Percentiles rank a stretch among this genome's conserved stretches.
Conservation (phyloP, 1,140 invertebrate genomes). For the Drosophila bocqueti region DNA sequence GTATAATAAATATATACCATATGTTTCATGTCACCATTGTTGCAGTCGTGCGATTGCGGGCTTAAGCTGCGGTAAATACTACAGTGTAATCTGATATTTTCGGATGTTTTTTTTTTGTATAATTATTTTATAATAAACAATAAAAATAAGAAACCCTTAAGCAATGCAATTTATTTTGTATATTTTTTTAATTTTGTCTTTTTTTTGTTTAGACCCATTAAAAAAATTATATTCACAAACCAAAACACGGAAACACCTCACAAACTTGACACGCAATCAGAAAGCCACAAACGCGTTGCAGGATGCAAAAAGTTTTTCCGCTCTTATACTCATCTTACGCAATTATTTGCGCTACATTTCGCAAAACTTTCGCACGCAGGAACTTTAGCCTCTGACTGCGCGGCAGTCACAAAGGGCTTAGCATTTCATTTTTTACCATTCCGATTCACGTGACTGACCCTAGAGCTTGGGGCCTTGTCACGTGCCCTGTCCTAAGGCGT, state of each 20-base stretch:
- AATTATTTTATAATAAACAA: not conserved
- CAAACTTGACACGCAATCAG: slow-evolving; percentile 54
- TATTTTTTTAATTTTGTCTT: not conserved
- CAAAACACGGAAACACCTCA: slow-evolving; percentile 1
- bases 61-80: not conserved
- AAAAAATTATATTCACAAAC: not conserved
- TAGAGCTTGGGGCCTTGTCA: slow-evolving; percentile 50
- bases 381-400: slow-evolving; percentile 57
- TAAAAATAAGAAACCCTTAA: too few relatives aligned
- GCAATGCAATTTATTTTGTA: not conserved
- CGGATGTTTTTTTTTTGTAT: too few relatives aligned
- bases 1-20: slow-evolving; percentile 38
- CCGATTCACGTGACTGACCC: slow-evolving; percentile 61
- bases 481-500: slow-evolving; percentile 37
- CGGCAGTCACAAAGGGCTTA: slow-evolving; percentile 52
- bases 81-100: not conserved
- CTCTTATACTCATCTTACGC: slow-evolving; percentile 58
- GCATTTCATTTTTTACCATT: slow-evolving; percentile 39
- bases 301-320: slow-evolving; percentile 60
- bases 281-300: slow-evolving; percentile 29
- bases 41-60: not conserved
- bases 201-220: not conserved
- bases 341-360: slow-evolving; percentile 62
- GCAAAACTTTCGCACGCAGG: slow-evolving; percentile 53
- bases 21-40: slow-evolving; percentile 36